Evolutionary conservation across 2,113 vertebrate genomes (phyloP), one percentile per base, ranked within the genome.

Genomic region (Condylura cristata): DNA sequence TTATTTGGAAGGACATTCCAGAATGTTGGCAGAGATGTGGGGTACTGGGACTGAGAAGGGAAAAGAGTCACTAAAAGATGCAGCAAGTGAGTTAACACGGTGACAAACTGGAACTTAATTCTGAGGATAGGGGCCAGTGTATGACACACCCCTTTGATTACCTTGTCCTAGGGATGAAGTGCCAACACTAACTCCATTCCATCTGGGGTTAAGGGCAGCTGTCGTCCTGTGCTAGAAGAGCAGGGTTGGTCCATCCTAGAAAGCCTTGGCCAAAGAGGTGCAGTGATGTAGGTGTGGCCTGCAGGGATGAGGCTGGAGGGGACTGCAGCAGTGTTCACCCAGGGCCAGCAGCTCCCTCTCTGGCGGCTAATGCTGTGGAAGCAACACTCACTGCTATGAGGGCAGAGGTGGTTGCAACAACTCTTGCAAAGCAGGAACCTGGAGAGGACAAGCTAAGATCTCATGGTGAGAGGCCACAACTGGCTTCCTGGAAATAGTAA

Each of bases 281-380:
- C 2, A 82, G 65, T 5, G 1, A 2, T 1, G 17, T 2, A 39
- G 80, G 18, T 20, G n/a, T 37, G 51, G 34, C 20, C 51, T 20
- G n/a, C 44, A 37, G n/a, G 4, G 32, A 44, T 1, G 3, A 28
- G 46, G 39, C 10, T 6, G 14, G 39, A 11, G 26, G 53, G 53
- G 16, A 3, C 0, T 0, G 0, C 0, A 66, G 66, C 9, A 20
- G 14, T 14, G 28, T 34, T 13, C n/a, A 14, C 18, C 71, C n/a
- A 5, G 17, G 32, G 48, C 39, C 71, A 68, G 74, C 76, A 28
- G n/a, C 37, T 18, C 20, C 0, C 16, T 6, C 1, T 28, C 5
- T 7, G 32, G 71, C 18, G 53, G 11, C 30, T 18, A 53, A 6
- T 9, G 18, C 63, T 28, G 17, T 4, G 41, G 32, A 82, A 65